Evolutionary conservation across 2,888 invertebrate genomes (phyloP).

Genomic region (Entomobrya proxima): DNA sequence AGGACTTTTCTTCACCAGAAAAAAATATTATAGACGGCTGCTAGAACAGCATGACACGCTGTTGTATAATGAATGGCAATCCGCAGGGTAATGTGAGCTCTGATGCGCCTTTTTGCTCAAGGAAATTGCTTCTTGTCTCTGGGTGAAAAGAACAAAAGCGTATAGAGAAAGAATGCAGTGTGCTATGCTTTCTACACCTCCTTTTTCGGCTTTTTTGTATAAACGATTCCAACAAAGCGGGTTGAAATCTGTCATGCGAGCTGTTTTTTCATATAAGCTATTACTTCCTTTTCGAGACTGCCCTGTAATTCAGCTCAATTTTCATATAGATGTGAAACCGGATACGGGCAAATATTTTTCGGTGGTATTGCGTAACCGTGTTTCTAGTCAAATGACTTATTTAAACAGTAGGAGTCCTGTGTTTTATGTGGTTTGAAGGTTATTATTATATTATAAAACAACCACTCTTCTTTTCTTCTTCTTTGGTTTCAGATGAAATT

Average conservation of each 20-base stretch:
- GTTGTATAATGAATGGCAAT: conserved; percentile 16
- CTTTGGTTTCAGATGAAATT: neutral
- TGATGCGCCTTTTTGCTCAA: neutral
- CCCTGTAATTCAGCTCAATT: neutral
- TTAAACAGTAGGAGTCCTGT: neutral
- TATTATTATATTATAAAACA: neutral
- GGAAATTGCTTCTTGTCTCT: conserved; percentile 38
- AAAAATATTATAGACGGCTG: neutral
- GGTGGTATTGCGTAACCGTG: neutral
- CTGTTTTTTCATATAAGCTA: conserved; percentile 26
- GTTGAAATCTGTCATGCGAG: neutral
- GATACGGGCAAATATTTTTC: neutral
- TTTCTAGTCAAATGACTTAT: conserved; percentile 1
- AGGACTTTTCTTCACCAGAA: neutral
- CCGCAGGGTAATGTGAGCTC: neutral
- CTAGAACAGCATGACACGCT: neutral
- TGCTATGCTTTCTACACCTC: neutral
- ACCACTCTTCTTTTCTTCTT: too few relatives aligned
- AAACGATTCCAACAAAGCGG: neutral
- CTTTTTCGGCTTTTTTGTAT: conserved; percentile 8
- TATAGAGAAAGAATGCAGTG: too few relatives aligned
- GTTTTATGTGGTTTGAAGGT: neutral
- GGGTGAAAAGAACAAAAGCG: too few relatives aligned
- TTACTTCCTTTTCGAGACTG: conserved; percentile 5
- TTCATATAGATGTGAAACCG: too few relatives aligned